Percentiles rank a stretch among this genome's conserved stretches.
These are phyloP conservation scores for Poecile montanus DNA, from an alignment of 2,797 vertebrate species.

Conservation along the genomic window DNA sequence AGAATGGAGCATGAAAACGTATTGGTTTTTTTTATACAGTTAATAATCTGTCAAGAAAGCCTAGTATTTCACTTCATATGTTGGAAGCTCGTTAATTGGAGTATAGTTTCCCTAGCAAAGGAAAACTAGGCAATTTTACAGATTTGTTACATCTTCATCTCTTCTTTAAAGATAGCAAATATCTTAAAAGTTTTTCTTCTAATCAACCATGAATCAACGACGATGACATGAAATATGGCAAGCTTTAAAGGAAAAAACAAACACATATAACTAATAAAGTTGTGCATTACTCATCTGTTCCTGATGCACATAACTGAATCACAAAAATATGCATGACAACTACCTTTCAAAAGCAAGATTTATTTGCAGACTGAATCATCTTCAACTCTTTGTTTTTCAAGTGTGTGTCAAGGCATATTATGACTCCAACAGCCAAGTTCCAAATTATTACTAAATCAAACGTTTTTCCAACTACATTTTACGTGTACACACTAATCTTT, in stretches of 20 bases:
- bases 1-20: not conserved
- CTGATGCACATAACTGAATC: not conserved
- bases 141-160: not conserved
- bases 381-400: not conserved
- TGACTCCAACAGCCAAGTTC: not conserved
- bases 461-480: not conserved
- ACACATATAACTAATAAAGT: not conserved
- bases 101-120: not conserved
- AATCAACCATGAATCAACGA: not conserved
- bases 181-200: not conserved
- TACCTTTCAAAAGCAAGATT: not conserved
- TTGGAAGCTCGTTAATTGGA: not conserved
- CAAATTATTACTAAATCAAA: not conserved
- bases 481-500: not conserved
- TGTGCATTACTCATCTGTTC: not conserved
- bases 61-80: not conserved
- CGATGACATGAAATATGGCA: not conserved
- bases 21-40: not conserved
- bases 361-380: not conserved
- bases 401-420: not conserved
- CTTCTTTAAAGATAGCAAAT: not conserved
- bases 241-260: not conserved
- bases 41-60: not conserved
- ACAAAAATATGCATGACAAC: not conserved
- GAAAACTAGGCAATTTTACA: not conserved